Base-by-base conservation (phyloP, 2,888 invertebrate species). In the Eucera pruinosa region DNA sequence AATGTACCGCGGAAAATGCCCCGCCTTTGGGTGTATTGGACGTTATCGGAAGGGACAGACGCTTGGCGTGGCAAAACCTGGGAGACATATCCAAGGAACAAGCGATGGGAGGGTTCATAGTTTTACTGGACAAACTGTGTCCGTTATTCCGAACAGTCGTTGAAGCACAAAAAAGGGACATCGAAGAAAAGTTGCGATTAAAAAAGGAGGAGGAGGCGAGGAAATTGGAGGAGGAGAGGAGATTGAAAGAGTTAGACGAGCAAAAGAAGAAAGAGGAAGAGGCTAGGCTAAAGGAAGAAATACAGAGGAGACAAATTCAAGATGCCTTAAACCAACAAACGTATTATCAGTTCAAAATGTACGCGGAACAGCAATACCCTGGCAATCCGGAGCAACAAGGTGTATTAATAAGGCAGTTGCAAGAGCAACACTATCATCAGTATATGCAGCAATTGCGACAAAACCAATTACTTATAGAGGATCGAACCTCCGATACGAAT, bases 401-500 rank as follows among this genome's bases (percentile, higher is more conserved):
- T 0, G 95, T 97, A 48, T 94, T 99, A 30, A 97, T 99, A 71
- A 94, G 96, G 68, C 99, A 99, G 91, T 93, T 99, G 54, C 99
- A 99, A 93, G 99, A 99, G 87, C 98, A 99, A 90, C 99, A 99
- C 93, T 99, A 98, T 92, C 98, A 98, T 91, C 99, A 99, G 90
- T 99, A 99, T 92, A 98, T 99, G 95, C 97, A 98, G 88, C 99
- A 99, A 92, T 93, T 99, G 45, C 96, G 95, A 0, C 93, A 94
- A 41, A 92, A 89, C 68, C 89, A 91, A 52, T 69, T 94, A 15
- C 80, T 87, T 3, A 84, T 89, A 66, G 90, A 91, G 6, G 91
- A 92, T 45, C 90, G 91, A 61, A 86, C 33, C 0, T 9, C 62
- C 0, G 81, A 77, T 2, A 70, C 85, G 18, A 83, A 81, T 18